These are phyloP conservation scores for Meles meles DNA, from an alignment of 2,113 vertebrate species.

Conservation along the genomic window DNA sequence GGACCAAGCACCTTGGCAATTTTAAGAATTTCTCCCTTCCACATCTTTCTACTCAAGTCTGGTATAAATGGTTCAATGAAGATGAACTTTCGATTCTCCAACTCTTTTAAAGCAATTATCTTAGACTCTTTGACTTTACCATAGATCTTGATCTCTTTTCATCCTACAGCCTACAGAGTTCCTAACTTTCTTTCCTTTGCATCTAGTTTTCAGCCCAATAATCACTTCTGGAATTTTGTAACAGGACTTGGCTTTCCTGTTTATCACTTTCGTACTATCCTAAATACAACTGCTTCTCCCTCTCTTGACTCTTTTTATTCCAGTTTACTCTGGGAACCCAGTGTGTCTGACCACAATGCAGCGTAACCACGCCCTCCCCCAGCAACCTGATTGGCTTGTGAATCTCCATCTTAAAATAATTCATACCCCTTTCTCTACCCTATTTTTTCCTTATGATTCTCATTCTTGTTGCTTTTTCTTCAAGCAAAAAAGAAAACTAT, in stretches of 20 bases:
- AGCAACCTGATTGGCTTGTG: not conserved
- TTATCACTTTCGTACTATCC: not conserved
- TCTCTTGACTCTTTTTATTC: not conserved
- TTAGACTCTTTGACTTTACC: not conserved
- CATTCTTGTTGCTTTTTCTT: not conserved
- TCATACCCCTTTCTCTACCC: not conserved
- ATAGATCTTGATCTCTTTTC: not conserved
- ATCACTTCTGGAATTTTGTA: not conserved
- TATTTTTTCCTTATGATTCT: not conserved
- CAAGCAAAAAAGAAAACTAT: not conserved
- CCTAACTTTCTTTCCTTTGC: not conserved
- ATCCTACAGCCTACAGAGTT: not conserved
- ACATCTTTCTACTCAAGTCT: not conserved
- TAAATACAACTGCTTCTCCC: not conserved
- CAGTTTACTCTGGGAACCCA: not conserved
- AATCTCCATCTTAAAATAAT: not conserved
- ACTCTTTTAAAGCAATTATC: not conserved
- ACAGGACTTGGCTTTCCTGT: not conserved
- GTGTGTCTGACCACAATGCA: not conserved
- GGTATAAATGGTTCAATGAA: not conserved
- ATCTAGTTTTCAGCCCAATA: not conserved
- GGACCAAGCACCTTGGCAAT: not conserved
- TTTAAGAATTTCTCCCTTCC: not conserved
- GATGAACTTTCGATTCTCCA: not conserved
- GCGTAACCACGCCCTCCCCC: not conserved